Conservation (phyloP, 1,140 invertebrate genomes). For the Spodoptera litura region DNA sequence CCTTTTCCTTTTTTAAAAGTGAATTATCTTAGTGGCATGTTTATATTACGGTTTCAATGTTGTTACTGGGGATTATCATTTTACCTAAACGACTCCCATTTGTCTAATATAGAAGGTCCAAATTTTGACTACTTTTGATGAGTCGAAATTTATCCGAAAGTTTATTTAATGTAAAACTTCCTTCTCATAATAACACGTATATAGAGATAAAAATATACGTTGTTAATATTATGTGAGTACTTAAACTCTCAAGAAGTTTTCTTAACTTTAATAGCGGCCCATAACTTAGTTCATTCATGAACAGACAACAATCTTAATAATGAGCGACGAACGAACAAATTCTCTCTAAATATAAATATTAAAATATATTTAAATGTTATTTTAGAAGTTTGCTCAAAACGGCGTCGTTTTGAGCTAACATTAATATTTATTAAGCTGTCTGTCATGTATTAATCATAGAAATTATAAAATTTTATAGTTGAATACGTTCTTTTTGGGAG, state of each 20-base stretch:
- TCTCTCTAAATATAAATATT: constrained; percentile 12
- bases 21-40: background rate
- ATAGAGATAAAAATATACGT: no score
- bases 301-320: constrained; percentile 1
- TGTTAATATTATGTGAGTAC: background rate
- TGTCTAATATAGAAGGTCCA: no score
- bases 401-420: constrained; percentile 1
- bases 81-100: no score
- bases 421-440: constrained; percentile 18
- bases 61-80: no score
- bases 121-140: no score
- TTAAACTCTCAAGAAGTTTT: constrained; percentile 1
- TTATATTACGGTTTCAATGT: background rate
- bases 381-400: constrained; percentile 12
- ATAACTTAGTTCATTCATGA: constrained; percentile 2
- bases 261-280: background rate
- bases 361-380: constrained; percentile 34
- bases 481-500: background rate
- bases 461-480: constrained; percentile 4
- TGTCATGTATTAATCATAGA: constrained; percentile 15
- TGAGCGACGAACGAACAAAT: background rate
- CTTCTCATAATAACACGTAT: no score
- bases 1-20: background rate
- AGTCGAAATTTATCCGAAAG: no score
- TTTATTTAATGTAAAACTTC: no score